Conservation (phyloP, 2,797 vertebrate genomes). For the Coregonus sp. region DNA sequence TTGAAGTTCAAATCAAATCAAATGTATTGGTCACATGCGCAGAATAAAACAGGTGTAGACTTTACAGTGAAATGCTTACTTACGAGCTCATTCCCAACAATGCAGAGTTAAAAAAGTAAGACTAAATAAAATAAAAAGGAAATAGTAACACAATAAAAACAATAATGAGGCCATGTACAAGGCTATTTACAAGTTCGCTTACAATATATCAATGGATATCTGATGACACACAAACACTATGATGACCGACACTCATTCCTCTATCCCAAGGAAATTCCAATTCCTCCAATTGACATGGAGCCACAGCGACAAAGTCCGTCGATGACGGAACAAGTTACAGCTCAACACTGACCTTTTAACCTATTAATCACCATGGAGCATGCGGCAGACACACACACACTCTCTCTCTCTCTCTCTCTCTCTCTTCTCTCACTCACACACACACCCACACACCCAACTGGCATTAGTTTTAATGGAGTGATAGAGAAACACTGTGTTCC, state of each 20-base stretch:
- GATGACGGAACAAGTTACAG: conserved; percentile 62
- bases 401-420: not conserved
- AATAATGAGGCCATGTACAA: too few relatives aligned
- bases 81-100: too few relatives aligned
- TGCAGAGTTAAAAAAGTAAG: too few relatives aligned
- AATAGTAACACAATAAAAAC: too few relatives aligned
- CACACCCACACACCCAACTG: conserved; percentile 8
- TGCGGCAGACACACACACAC: conserved; percentile 1
- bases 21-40: too few relatives aligned
- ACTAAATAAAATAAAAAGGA: too few relatives aligned
- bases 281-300: conserved; percentile 48
- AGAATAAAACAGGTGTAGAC: too few relatives aligned
- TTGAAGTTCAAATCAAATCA: too few relatives aligned
- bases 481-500: conserved; percentile 39
- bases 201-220: not conserved
- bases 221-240: not conserved
- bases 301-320: conserved; percentile 63
- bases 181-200: too few relatives aligned
- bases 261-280: not conserved
- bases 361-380: conserved; percentile 49
- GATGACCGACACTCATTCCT: not conserved
- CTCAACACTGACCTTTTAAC: conserved; percentile 65
- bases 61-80: too few relatives aligned
- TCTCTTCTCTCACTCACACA: not conserved
- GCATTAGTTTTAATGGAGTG: conserved; percentile 31